phyloP scores from a whole-genome alignment of 64 coral and sea anemone genomes.

The Pachyseris speciosa region DNA sequence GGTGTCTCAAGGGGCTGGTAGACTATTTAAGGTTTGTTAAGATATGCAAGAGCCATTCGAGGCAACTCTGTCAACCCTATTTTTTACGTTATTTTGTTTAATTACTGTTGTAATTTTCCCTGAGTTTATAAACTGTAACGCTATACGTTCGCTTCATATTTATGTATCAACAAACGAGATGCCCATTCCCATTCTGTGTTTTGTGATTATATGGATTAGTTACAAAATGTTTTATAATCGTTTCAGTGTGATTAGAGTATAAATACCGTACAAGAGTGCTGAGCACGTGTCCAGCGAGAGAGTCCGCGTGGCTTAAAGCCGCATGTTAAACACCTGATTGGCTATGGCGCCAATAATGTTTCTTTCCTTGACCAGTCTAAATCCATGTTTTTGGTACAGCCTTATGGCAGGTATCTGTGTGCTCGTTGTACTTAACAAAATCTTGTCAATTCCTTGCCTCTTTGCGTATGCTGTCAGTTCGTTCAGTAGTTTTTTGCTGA shows the following conservation, averaged over 20 bases:
- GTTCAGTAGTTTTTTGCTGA: not conserved
- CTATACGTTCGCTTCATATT: too few relatives aligned
- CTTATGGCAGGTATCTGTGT: not conserved
- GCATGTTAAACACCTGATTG: not conserved
- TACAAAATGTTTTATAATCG: constrained; percentile 52
- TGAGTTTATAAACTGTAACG: too few relatives aligned
- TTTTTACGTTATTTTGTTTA: too few relatives aligned
- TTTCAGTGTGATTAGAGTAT: constrained; percentile 43
- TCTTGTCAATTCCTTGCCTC: not conserved
- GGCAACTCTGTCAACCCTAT: constrained; percentile 23
- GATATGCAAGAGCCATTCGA: constrained; percentile 37
- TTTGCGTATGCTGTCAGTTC: constrained; percentile 3
- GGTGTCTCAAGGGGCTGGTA: constrained; percentile 27
- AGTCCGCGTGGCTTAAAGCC: not conserved
- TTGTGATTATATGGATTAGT: constrained; percentile 30
- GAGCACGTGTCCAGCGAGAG: too few relatives aligned
- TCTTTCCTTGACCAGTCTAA: not conserved
- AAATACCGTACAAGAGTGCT: too few relatives aligned
- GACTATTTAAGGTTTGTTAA: constrained; percentile 35
- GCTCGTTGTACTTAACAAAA: not conserved
- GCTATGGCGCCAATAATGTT: not conserved
- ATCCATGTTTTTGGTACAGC: constrained; percentile 31
- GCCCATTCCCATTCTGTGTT: constrained; percentile 29
- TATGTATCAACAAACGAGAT: too few relatives aligned
- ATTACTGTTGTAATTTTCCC: too few relatives aligned